Evolutionary conservation across 2,113 vertebrate genomes (phyloP), one percentile per base, ranked within the genome.

Genomic region (Nipponia nippon): DNA sequence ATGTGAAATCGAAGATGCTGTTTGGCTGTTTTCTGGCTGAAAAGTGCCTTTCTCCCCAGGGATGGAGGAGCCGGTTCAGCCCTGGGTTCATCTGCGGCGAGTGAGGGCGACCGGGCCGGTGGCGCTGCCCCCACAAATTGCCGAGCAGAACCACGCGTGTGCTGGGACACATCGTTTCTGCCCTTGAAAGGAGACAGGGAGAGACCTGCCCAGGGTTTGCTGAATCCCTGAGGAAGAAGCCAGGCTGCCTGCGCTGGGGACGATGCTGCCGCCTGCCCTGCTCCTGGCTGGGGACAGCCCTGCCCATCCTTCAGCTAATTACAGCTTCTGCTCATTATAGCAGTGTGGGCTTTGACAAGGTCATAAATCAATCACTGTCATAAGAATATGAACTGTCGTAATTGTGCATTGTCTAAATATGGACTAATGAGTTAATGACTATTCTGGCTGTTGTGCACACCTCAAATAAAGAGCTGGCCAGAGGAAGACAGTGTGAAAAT

Each of bases 121-220:
- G 71, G 17, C 4, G 7, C 42, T 49, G 22, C 42, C 13, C 13
- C 29, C 13, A 8, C 7, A 67, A 16, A 52, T 11, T 49, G 21
- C 34, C 4, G 3, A 13, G 29, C 10, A 30, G 53, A 40, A 7
- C 32, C 32, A 22, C 0, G 0, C 1, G 10, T 71, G 10, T 42
- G 22, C 59, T 69, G 40, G 38, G 27, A 44, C 38, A 32, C 42
- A 14, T n/a, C 1, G 9, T n/a, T 83, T 61, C 56, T 61, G 8
- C 26, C 50, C 42, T 36, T 63, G 75, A 73, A 65, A 18, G 52
- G 27, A 55, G 23, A 5, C 0, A 0, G 17, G 38, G 16, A 69
- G 59, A 29, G 10, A 69, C 23, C 53, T 50, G 14, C 32, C 20
- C 21, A 4, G 16, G 6, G 16, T 25, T 80, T 29, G 15, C 32